Conservation (phyloP, 2,888 invertebrate genomes). For the Byasa hedistus region DNA sequence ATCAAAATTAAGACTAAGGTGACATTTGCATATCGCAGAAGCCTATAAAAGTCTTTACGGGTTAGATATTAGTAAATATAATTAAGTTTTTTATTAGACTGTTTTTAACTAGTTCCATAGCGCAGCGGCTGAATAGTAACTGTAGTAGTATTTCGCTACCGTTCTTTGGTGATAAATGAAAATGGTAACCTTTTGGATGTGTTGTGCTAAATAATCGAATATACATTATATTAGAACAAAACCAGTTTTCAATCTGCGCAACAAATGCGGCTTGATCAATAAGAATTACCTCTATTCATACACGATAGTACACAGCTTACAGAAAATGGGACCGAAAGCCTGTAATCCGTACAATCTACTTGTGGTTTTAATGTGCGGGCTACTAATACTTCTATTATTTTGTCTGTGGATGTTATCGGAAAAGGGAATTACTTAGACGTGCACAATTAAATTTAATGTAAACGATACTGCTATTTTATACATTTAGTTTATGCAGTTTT, state of each 20-base stretch:
- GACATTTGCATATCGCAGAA: too few relatives aligned
- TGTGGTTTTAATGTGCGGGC: slow-evolving; percentile 14
- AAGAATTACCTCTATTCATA: slow-evolving; percentile 1
- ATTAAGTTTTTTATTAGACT: too few relatives aligned
- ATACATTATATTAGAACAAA: neutral
- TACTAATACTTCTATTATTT: slow-evolving; percentile 14
- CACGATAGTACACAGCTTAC: slow-evolving; percentile 2
- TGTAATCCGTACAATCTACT: slow-evolving; percentile 15
- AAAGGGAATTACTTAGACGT: slow-evolving; percentile 7
- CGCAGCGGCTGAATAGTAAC: too few relatives aligned
- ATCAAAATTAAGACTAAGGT: too few relatives aligned
- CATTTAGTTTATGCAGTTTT: neutral
- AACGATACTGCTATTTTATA: neutral
- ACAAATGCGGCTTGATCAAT: neutral
- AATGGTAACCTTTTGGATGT: neutral
- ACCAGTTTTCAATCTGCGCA: neutral
- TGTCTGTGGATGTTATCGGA: slow-evolving; percentile 3
- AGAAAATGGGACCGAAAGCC: slow-evolving; percentile 8
- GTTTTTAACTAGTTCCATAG: too few relatives aligned
- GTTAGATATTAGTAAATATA: too few relatives aligned
- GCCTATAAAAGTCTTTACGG: too few relatives aligned
- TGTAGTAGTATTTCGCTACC: neutral
- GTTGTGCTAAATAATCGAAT: neutral
- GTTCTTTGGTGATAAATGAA: neutral
- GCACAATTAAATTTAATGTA: neutral